Base-by-base conservation (phyloP, 2,888 invertebrate genomes). In the Andrena camellia region DNA sequence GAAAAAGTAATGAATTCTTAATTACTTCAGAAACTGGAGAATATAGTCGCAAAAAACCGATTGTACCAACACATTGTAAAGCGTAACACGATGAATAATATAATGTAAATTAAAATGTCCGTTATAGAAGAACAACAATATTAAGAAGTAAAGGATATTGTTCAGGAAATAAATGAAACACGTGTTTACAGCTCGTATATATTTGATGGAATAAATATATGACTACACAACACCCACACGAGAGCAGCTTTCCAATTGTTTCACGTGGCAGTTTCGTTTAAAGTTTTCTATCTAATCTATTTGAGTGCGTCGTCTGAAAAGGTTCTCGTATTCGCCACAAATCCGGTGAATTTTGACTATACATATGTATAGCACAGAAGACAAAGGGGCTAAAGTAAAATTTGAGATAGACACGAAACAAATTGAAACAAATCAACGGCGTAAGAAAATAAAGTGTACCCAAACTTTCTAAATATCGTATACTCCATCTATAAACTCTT, bases 231-330 rank as follows among this genome's bases (percentile, higher is more conserved):
- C 42, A 29, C 52, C 71, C 50, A 77, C 63, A 57, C 42, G 69
- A 75, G 81, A 84, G 81, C 84, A 85, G 85, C 83, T 88, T 89
- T 79, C 83, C 85, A 83, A 89, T 86, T 84, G 86, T 89, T 86
- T 83, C 78, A 60, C 73, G 81, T 78, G 84, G 64, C 78, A 88
- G 86, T 89, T 90, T 89, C 84, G 84, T 90, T 86, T 85, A 86
- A 90, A 90, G 85, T 90, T 90, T 85, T 88, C 87, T 90, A 79
- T 78, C 88, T 90, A 90, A 90, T 90, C 89, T 86, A 74, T 67
- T 81, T 81, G 72, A 90, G 87, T 89, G 88, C 90, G 86, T 82
- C 77, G 82, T 69, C 71, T 75, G 85, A 80, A 80, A 83, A 74
- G 83, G 67, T 72, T 60, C 75, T 35, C 68, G 71, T 60, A 60